Conservation (phyloP, 2,113 vertebrate species). For the Callipepla californica region DNA sequence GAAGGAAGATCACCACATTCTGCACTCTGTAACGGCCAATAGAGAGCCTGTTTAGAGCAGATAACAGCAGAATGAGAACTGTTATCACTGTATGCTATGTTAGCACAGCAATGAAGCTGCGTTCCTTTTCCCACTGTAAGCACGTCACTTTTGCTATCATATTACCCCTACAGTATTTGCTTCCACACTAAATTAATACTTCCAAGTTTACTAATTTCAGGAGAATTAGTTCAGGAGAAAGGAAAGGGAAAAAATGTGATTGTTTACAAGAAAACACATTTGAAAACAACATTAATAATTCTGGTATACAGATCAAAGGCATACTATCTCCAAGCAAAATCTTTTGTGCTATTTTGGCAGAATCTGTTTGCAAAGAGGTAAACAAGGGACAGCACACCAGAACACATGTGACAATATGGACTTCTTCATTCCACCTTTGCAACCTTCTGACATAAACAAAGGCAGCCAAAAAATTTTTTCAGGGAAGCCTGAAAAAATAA, state of each 20-base stretch:
- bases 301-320: background rate
- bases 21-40: background rate
- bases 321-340: background rate
- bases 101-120: background rate
- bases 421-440: background rate
- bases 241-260: background rate
- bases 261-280: background rate
- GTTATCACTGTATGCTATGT: background rate
- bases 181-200: background rate
- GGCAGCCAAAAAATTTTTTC: background rate
- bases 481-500: background rate
- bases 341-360: background rate
- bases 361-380: background rate
- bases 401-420: background rate
- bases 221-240: background rate
- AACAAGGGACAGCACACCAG: background rate
- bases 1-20: background rate
- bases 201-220: background rate
- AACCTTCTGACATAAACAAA: background rate
- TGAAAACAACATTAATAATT: background rate
- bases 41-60: background rate
- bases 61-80: background rate
- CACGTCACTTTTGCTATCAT: background rate
- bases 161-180: fast-evolving
- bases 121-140: background rate